A percentile compares a stretch with the other conserved stretches of the same genome.
phyloP scores from a whole-genome alignment of 2,113 vertebrate genomes.

The Rhabdomys dilectus region DNA sequence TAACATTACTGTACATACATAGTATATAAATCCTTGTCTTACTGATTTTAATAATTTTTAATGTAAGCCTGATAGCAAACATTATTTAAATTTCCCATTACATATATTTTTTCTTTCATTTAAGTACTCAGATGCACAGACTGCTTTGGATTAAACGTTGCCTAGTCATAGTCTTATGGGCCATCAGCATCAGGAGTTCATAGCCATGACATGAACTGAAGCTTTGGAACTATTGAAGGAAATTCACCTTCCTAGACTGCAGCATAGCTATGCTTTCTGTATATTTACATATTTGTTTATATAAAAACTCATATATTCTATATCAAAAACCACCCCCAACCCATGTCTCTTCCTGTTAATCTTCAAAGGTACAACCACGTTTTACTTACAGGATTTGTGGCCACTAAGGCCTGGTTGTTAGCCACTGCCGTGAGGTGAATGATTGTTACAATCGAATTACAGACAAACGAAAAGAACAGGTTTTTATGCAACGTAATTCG shows the following conservation, averaged over 20 bases:
- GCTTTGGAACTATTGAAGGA: neutral
- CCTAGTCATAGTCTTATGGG: neutral
- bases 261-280: neutral
- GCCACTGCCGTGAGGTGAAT: slow-evolving; percentile 94
- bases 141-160: neutral
- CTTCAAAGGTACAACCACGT: neutral
- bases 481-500: slow-evolving; percentile 99
- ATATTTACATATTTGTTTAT: no score
- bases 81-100: neutral
- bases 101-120: neutral
- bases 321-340: neutral
- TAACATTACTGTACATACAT: neutral
- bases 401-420: slow-evolving; percentile 95
- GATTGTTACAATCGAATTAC: slow-evolving; percentile 96
- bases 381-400: slow-evolving; percentile 94
- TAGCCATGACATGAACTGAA: neutral
- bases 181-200: neutral
- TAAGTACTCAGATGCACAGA: neutral
- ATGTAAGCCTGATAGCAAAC: neutral
- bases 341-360: neutral
- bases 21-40: neutral
- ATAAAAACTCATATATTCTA: no score
- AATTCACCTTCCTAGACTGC: neutral
- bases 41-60: neutral
- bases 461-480: slow-evolving; percentile 97